A percentile compares a stretch with the other conserved stretches of the same genome.
Conservation (phyloP, 1,140 invertebrate genomes). For the Triops cancriformis region DNA sequence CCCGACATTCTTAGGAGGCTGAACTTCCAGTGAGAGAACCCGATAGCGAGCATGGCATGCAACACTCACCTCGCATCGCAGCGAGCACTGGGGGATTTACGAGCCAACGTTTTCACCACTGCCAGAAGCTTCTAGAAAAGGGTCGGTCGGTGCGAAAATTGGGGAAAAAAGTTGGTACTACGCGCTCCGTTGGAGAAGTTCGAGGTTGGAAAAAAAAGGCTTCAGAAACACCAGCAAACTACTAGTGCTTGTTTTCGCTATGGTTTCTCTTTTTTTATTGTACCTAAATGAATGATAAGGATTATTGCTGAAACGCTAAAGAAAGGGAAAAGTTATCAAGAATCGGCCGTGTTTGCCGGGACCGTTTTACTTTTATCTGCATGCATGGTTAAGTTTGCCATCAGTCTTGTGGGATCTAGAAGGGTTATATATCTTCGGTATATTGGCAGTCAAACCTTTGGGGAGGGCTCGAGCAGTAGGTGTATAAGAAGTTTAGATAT, state of each 20-base stretch:
- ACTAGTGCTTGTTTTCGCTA: not conserved
- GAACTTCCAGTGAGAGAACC: not conserved
- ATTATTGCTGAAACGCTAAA: not conserved
- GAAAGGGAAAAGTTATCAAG: not conserved
- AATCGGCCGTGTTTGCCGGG: not conserved
- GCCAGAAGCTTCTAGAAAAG: not conserved
- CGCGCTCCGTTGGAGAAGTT: not conserved
- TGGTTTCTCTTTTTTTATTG: not conserved
- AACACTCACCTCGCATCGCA: not conserved
- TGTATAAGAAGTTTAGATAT: not conserved
- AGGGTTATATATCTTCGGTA: not conserved
- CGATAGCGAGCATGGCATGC: slow-evolving; percentile 6
- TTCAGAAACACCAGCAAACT: not conserved
- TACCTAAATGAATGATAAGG: not conserved
- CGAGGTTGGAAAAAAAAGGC: not conserved
- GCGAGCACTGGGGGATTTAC: not conserved
- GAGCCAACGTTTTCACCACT: not conserved
- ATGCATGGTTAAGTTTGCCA: not conserved
- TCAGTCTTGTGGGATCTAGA: not conserved
- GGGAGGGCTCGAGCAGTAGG: not conserved
- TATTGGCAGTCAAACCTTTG: not conserved
- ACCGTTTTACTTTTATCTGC: not conserved
- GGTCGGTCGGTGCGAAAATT: not conserved
- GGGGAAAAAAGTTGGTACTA: not conserved
- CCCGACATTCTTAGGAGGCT: not conserved